Base-by-base conservation (phyloP, 1,140 invertebrate genomes). In the Prorops nasuta region DNA sequence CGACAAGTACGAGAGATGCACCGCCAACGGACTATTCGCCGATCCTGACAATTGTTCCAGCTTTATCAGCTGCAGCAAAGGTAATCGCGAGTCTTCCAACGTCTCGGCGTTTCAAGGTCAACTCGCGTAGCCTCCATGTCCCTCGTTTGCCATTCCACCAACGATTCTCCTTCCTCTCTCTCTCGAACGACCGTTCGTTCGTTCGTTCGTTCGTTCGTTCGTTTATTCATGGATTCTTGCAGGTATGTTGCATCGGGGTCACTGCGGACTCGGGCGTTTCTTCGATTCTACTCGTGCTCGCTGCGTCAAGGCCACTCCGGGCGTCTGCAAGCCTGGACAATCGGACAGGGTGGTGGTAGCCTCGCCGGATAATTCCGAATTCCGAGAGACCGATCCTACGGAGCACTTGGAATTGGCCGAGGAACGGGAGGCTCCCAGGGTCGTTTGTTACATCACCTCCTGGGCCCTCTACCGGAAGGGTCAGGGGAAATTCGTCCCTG, bases 371-470 rank as follows among this genome's bases (percentile, higher is more conserved):
- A 17, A 49, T 28, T 40, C 48, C 0, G 51, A 63, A 15, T 45
- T 66, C 10, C 41, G 51, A 3, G 59, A 69, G 24, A 60, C 49
- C 0, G 51, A 67, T 3, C 58, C 62, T 3, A 34, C 47, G 2
- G 60, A 74, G 32, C 54, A 66, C 42, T 49, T 71, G 0, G 58
- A 68, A 17, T 15, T 53, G 9, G 65, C 22, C 31, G 32, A 1
- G 6, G 48, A 71, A 1, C 67, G 70, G 1, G 53, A 66, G 16
- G 63, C 60, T 2, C 70, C 75, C 3, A 81, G 81, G 52, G 85
- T 95, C 0, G 82, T 94, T 0, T 96, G 93, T 70, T 94, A 94
- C 60, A 81, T 93, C 60, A 91, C 91, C 1, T 94, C 87, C 59
- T 95, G 92, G 92, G 84, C 91, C 0, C 86, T 90, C 66, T 92